Base-by-base conservation (phyloP, 2,797 vertebrate species). In the Jordanella pulchra region DNA sequence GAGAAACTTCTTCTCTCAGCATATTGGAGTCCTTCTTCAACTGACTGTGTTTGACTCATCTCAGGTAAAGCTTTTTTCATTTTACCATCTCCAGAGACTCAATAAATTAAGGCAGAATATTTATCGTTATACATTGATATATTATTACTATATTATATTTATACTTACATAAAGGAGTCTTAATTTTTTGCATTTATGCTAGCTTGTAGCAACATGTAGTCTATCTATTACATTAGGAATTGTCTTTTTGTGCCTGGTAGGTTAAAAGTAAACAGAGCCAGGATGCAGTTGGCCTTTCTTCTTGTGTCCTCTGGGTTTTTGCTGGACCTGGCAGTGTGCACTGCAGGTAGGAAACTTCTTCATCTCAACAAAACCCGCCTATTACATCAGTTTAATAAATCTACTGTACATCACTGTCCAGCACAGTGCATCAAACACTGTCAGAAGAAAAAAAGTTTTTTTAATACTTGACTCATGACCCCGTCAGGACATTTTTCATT, bases 301-400 rank as follows among this genome's bases (percentile, higher is more conserved):
- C 12, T 91, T 11, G 77, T 88, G 66, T 69, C 78, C 18, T 51
- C 78, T 69, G 83, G 81, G 21, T 63, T 89, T 83, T 72, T 93
- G 71, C 69, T 94, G 75, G 54, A 84, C 30, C 61, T 82, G 47
- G 83, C 82, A 47, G 64, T 76, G 30, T 92, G 90, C 72, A 67
- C 84, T 78, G 87, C 92, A 91, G 93, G 94, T 95, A 93, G 90
- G 82, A 42, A 30, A 63, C 18, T 47, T 13, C 72, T 65, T 77
- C 11, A n/a, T 51, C 2, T 65, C 3, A 68, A 66, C 71, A 42
- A 53, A 30, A 39, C 3, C 17, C 28, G 63, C 27, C 35, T n/a
- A 54, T 1, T 12, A 15, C 23, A 23, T 28, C n/a, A 27, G 18
- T 55, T 47, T 15, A 54, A 35, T 13, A 4, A 7, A 25, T 35